Evolutionary conservation across 2,888 invertebrate species (phyloP).

Genomic region (Ectropis crepuscularia): DNA sequence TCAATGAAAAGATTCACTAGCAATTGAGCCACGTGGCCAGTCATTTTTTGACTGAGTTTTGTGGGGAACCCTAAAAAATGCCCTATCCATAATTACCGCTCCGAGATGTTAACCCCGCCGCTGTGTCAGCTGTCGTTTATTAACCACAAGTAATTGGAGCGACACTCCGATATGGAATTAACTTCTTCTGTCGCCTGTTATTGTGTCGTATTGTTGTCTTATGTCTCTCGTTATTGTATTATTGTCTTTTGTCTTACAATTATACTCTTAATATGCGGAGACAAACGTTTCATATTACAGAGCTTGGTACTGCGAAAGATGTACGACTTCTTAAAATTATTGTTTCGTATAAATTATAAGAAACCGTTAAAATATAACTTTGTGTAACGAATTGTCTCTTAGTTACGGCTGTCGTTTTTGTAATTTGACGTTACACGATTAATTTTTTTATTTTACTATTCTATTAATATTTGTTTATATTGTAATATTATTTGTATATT

Average conservation of each 20-base stretch:
- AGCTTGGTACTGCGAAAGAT: neutral
- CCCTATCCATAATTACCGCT: constrained; percentile 11
- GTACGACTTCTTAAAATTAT: too few species aligned
- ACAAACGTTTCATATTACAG: neutral
- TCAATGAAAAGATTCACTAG: too few species aligned
- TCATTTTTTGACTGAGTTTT: too few species aligned
- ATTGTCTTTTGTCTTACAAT: constrained; percentile 14
- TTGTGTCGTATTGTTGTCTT: constrained; percentile 28
- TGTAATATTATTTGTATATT: too few species aligned
- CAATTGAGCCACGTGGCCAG: too few species aligned
- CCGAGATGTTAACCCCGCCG: constrained; percentile 9
- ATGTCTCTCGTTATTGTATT: constrained; percentile 16
- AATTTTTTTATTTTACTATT: too few species aligned
- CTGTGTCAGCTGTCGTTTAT: constrained; percentile 44
- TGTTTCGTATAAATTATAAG: too few species aligned
- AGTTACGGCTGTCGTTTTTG: too few species aligned
- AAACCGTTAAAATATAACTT: too few species aligned
- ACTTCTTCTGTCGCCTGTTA: constrained; percentile 37
- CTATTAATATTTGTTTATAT: too few species aligned
- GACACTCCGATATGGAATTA: constrained; percentile 45
- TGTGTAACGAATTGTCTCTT: too few species aligned
- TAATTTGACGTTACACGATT: too few species aligned
- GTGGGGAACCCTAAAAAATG: neutral
- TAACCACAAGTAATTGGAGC: constrained; percentile 43
- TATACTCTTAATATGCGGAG: neutral